phyloP scores from a whole-genome alignment of 2,888 invertebrate genomes.

The Phania funesta region DNA sequence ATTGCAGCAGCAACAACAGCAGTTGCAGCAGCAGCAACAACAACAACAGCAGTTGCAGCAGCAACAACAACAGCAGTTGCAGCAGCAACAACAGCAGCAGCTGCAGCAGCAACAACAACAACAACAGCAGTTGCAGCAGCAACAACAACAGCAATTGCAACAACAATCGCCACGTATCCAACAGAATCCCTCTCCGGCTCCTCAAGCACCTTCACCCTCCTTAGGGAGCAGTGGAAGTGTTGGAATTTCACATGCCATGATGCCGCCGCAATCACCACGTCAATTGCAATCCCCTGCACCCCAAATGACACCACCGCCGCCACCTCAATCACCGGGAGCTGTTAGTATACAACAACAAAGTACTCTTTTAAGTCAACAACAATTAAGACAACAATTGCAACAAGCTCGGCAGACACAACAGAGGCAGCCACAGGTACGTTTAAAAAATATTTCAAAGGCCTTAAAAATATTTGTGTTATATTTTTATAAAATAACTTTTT shows the following conservation, averaged over 20 bases:
- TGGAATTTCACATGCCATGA: conserved; percentile 70
- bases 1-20: conserved; percentile 79
- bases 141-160: conserved; percentile 75
- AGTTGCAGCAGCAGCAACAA: conserved; percentile 81
- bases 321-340: conserved; percentile 73
- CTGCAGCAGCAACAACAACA: conserved; percentile 78
- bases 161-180: conserved; percentile 77
- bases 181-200: conserved; percentile 78
- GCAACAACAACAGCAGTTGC: conserved; percentile 74
- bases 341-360: conserved; percentile 69
- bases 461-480: too few species aligned
- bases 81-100: conserved; percentile 70
- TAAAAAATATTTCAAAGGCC: background rate
- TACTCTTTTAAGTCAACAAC: conserved; percentile 69
- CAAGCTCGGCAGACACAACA: conserved; percentile 71
- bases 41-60: conserved; percentile 80
- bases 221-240: conserved; percentile 70
- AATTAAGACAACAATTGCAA: conserved; percentile 76
- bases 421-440: conserved; percentile 62
- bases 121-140: conserved; percentile 80
- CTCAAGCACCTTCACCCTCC: conserved; percentile 76
- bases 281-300: conserved; percentile 79
- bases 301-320: conserved; percentile 80
- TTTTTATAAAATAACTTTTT: too few species aligned
- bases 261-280: conserved; percentile 78